phyloP scores from a whole-genome alignment of 2,797 vertebrate genomes.

The Ficedula albicollis region DNA sequence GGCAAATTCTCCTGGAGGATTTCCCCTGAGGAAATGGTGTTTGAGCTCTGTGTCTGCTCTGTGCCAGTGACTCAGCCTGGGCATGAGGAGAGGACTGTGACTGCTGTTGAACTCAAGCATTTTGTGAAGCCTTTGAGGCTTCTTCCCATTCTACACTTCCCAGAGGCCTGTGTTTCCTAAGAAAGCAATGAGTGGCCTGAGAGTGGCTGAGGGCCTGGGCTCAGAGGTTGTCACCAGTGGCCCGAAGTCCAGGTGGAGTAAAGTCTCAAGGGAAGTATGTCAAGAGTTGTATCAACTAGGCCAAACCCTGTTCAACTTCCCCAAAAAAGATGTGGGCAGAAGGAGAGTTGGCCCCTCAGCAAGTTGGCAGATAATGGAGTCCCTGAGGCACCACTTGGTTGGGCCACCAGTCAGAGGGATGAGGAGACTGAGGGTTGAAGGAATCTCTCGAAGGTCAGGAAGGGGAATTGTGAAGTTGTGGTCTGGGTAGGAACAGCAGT shows the following conservation, averaged over 20 bases:
- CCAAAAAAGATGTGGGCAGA: rapidly evolving
- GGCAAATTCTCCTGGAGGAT: neutral
- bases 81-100: neutral
- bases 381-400: no score
- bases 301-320: neutral
- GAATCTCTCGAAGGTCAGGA: no score
- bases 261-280: neutral
- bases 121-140: neutral
- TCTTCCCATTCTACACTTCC: neutral
- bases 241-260: neutral
- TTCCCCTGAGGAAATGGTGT: neutral
- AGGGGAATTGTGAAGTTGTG: no score
- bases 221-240: neutral
- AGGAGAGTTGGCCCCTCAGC: no score
- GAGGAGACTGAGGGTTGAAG: no score
- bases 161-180: neutral
- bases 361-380: no score
- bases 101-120: rapidly evolving
- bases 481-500: no score
- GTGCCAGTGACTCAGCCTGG: neutral
- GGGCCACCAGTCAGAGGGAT: no score
- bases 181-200: no score
- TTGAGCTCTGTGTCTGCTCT: neutral
- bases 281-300: neutral
- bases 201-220: neutral